These are phyloP conservation scores for Drosophila simulans DNA, from an alignment of 1,140 invertebrate genomes.

Conservation along the genomic window DNA sequence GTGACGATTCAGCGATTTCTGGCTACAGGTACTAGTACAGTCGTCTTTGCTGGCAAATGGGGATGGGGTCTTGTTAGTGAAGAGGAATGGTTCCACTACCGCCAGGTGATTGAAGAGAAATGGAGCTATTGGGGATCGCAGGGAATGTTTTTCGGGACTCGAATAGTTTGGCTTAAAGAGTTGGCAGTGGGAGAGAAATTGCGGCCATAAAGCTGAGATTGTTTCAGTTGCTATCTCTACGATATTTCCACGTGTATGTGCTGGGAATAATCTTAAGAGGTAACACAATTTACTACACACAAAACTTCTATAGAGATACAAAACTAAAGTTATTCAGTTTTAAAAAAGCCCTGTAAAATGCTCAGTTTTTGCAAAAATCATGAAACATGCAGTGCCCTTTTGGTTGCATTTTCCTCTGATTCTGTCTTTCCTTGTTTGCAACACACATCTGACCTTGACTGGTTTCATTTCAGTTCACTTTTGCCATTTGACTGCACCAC, in stretches of 20 bases:
- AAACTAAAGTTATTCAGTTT: background rate
- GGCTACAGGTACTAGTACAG: slow-evolving; percentile 35
- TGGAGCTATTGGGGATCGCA: slow-evolving; percentile 19
- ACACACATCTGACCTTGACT: slow-evolving; percentile 33
- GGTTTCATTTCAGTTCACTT: slow-evolving; percentile 34
- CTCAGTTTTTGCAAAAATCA: too few relatives aligned
- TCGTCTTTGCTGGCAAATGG: background rate
- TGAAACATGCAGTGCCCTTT: too few relatives aligned
- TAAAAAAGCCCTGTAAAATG: too few relatives aligned
- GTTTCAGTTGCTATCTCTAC: background rate
- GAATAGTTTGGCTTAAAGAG: slow-evolving; percentile 43
- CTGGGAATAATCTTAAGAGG: too few relatives aligned
- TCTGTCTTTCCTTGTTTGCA: too few relatives aligned
- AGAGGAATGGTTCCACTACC: slow-evolving; percentile 28
- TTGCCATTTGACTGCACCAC: slow-evolving; percentile 52
- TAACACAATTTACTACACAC: too few relatives aligned
- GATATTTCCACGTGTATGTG: background rate
- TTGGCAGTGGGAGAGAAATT: slow-evolving; percentile 23
- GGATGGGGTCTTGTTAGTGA: slow-evolving; percentile 14
- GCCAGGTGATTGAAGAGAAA: slow-evolving; percentile 35
- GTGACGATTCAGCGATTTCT: slow-evolving; percentile 76
- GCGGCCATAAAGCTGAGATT: slow-evolving; percentile 22
- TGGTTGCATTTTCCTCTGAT: too few relatives aligned
- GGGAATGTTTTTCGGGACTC: slow-evolving; percentile 22
- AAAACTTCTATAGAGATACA: too few relatives aligned